These are phyloP conservation scores for Riparia riparia DNA, from an alignment of 2,113 vertebrate genomes.

Conservation along the genomic window DNA sequence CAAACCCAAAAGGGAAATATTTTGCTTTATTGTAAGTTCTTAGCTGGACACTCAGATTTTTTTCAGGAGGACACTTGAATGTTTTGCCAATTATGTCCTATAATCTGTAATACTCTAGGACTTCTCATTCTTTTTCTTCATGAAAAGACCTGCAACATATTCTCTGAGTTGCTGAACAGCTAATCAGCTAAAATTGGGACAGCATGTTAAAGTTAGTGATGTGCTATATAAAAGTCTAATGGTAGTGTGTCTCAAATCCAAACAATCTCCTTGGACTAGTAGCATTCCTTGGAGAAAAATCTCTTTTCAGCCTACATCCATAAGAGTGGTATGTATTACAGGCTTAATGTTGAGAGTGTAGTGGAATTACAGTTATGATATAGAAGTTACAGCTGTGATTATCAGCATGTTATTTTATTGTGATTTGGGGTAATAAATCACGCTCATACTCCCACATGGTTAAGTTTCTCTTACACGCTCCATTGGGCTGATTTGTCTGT, in stretches of 20 bases:
- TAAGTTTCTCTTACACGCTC: background rate
- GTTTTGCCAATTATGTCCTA: constrained; percentile 4
- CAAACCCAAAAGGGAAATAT: background rate
- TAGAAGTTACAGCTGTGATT: background rate
- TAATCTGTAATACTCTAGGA: background rate
- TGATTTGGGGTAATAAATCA: background rate
- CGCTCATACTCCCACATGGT: background rate
- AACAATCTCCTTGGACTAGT: background rate
- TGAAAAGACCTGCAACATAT: background rate
- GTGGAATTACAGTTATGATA: background rate
- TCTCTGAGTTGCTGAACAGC: background rate
- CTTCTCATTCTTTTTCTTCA: background rate
- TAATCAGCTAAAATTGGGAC: background rate
- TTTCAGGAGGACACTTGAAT: background rate
- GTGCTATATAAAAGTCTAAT: background rate
- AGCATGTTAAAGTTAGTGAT: background rate
- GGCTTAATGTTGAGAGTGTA: background rate
- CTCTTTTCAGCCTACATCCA: background rate
- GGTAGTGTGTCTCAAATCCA: background rate
- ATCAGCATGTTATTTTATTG: background rate
- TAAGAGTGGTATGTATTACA: background rate
- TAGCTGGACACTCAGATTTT: background rate
- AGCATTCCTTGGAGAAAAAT: background rate
- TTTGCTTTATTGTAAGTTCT: background rate
- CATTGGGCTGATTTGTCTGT: background rate